Conservation (phyloP, 2,888 invertebrate species). For the Chrysolina haemoptera region DNA sequence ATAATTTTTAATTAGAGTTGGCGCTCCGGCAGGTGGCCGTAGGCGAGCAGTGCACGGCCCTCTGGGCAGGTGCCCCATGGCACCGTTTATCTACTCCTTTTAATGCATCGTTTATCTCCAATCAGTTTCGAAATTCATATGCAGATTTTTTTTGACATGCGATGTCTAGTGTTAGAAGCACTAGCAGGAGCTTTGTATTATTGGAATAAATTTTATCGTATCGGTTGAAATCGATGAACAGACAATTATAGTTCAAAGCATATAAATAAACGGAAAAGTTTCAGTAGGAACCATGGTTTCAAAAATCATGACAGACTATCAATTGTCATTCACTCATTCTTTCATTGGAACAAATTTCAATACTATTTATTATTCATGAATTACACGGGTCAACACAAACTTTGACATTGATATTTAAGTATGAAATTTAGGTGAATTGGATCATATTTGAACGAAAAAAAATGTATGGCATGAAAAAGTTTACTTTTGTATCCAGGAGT, state of each 20-base stretch:
- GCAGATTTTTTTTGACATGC: conserved; percentile 39
- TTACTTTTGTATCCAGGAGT: too few relatives aligned
- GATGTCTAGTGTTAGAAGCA: conserved; percentile 15
- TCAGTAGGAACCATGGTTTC: background rate
- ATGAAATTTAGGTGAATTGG: too few relatives aligned
- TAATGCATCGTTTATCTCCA: conserved; percentile 43
- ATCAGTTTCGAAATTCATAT: conserved; percentile 42
- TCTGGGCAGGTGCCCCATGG: conserved; percentile 49
- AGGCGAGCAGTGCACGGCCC: conserved; percentile 45
- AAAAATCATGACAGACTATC: too few relatives aligned
- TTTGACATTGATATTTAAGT: too few relatives aligned
- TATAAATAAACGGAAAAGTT: background rate
- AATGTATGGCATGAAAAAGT: too few relatives aligned
- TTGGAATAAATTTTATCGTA: background rate
- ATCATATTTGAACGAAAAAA: too few relatives aligned
- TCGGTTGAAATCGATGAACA: background rate
- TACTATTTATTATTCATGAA: too few relatives aligned
- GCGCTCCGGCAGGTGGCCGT: conserved; percentile 53
- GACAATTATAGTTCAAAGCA: background rate
- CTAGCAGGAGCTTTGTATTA: background rate
- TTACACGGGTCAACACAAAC: too few relatives aligned
- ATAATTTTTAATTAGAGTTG: conserved; percentile 56
- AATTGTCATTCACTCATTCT: too few relatives aligned
- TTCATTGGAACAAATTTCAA: too few relatives aligned
- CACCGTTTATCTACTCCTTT: conserved; percentile 26